These are phyloP conservation scores for Rhingia rostrata DNA, from an alignment of 2,888 invertebrate genomes.

Conservation along the genomic window DNA sequence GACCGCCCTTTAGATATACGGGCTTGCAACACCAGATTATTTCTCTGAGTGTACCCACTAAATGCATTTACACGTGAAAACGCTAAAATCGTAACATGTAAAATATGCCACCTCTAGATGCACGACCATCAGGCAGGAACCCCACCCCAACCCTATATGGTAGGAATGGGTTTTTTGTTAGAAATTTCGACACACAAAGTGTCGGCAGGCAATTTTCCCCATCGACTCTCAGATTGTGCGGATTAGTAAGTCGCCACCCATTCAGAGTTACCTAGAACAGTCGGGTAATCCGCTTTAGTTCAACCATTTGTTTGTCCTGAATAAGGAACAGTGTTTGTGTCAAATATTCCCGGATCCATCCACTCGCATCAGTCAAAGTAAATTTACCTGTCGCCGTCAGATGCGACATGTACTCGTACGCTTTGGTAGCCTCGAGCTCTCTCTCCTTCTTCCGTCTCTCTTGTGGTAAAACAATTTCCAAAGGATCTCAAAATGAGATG, in stretches of 20 bases:
- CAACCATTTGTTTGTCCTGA: background rate
- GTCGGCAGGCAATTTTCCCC: too few relatives aligned
- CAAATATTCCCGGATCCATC: background rate
- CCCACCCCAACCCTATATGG: background rate
- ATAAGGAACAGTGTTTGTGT: conserved; percentile 21
- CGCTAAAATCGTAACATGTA: background rate
- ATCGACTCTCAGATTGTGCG: conserved; percentile 17
- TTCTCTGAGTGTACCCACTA: background rate
- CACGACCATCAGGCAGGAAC: too few relatives aligned
- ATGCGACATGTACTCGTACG: background rate
- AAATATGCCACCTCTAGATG: background rate
- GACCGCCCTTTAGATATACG: background rate
- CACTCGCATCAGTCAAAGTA: conserved; percentile 53
- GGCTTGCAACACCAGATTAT: background rate
- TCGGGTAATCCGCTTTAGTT: conserved; percentile 30
- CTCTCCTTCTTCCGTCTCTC: background rate
- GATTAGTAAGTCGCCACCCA: conserved; percentile 12
- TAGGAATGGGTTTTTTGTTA: too few relatives aligned
- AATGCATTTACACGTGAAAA: background rate
- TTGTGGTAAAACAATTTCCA: conserved; percentile 2
- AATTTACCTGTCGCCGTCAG: conserved; percentile 64
- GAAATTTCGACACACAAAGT: background rate
- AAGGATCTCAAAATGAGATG: conserved; percentile 41
- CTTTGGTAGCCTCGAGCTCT: background rate
- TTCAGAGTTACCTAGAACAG: conserved; percentile 6